Base-by-base conservation (phyloP, 2,797 vertebrate species). In the Rhynchotus rufescens region DNA sequence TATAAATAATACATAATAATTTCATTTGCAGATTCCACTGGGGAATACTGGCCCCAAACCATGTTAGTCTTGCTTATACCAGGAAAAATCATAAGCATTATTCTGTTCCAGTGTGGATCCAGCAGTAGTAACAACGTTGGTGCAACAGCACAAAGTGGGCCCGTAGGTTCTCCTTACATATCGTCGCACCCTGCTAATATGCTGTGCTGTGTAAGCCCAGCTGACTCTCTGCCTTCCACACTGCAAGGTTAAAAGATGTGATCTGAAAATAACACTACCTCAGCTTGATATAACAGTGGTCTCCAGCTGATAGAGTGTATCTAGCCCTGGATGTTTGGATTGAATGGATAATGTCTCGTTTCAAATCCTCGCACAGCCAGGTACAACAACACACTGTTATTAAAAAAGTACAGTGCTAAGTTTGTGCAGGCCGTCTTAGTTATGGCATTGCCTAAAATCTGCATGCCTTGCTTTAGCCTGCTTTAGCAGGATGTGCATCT, bases 1-100 rank as follows among this genome's bases (percentile, higher is more conserved):
- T 94, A 95, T 94, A 96, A 95, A 96, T 96, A 96, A 96, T 95
- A 95, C 94, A 96, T 94, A 93, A 96, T 93, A 96, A 96, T 56
- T 93, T 91, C 88, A 92, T 95, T 95, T 67, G 10, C 86, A 84
- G 89, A 86, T 96, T 89, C 88, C 90, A 84, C 86, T 42, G 1
- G 92, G 94, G 94, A 96, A 86, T 95, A 96, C 88, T 95, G 94
- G 80, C 83, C 87, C 76, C 77, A 95, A 91, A 92, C 69, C 64
- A 71, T 59, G 92, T 95, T 93, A 89, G 82, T 89, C 82, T 87
- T 96, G 88, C 89, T 93, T 89, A 83, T 93, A 87, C 77, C 67
- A 81, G 80, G 83, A 74, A 95, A 94, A 93, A 93, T 93, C 80
- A 74, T 45, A 79, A 71, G 65, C 65, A 59, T 74, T 88, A 66